Percentiles rank a stretch among this genome's conserved stretches.
Conservation (phyloP, 2,888 invertebrate genomes). For the Acanthacorydalis orientalis region DNA sequence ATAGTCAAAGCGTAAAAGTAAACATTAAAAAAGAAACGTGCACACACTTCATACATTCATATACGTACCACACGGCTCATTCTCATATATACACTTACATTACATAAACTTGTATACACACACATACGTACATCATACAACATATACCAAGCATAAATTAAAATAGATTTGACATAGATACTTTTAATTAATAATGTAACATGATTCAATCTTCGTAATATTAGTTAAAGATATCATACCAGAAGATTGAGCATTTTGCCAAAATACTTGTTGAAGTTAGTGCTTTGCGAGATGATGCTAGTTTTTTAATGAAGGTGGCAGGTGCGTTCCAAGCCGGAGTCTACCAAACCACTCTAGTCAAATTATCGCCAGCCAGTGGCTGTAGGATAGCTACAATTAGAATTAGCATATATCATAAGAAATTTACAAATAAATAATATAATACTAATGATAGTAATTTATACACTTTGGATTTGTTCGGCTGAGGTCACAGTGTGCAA, state of each 20-base stretch:
- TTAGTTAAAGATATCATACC: not conserved
- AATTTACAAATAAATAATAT: conserved; percentile 4
- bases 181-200: not conserved
- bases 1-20: too few relatives aligned
- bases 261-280: conserved; percentile 28
- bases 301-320: conserved; percentile 1
- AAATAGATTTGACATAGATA: too few relatives aligned
- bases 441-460: conserved; percentile 5
- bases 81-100: too few relatives aligned
- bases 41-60: too few relatives aligned
- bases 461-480: conserved; percentile 13
- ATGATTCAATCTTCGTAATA: not conserved
- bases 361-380: conserved; percentile 22
- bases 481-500: conserved; percentile 29
- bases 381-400: conserved; percentile 22
- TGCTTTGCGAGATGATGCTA: conserved; percentile 20
- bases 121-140: too few relatives aligned
- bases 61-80: too few relatives aligned
- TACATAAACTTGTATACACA: too few relatives aligned
- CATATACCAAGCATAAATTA: too few relatives aligned
- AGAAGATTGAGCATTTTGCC: conserved; percentile 21
- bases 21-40: too few relatives aligned
- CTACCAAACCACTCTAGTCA: conserved; percentile 29
- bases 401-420: not conserved
- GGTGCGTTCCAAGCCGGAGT: conserved; percentile 5